Evolutionary conservation across 2,888 invertebrate genomes (phyloP).

Genomic region (Ornithoptera priamus): DNA sequence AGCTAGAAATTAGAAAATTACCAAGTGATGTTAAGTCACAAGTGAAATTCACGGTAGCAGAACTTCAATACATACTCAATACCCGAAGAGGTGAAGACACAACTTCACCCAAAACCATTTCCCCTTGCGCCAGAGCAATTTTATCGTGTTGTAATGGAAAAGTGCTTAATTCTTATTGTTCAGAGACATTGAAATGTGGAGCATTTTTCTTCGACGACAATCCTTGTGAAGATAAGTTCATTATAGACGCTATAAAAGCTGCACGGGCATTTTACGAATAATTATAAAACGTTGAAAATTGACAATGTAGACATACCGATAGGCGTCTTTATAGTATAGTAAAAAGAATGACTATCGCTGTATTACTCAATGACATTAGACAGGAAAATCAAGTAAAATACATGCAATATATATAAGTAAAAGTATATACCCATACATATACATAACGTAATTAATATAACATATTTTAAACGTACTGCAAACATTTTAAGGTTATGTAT

Average conservation of each 20-base stretch:
- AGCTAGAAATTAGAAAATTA: conserved; percentile 35
- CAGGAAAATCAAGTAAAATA: not conserved
- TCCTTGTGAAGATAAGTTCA: conserved; percentile 84
- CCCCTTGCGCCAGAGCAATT: conserved; percentile 87
- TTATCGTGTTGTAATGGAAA: conserved; percentile 84
- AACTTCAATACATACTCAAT: conserved; percentile 56
- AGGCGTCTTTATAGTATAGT: not conserved
- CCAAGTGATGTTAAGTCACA: conserved; percentile 49
- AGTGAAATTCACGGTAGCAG: conserved; percentile 52
- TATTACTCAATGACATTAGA: not conserved
- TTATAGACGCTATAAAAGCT: conserved; percentile 78
- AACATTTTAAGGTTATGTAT: too few relatives aligned
- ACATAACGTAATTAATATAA: too few relatives aligned
- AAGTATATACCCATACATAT: too few relatives aligned
- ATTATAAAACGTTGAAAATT: conserved; percentile 39
- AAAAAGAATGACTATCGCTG: not conserved
- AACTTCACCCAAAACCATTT: conserved; percentile 52
- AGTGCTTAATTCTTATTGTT: conserved; percentile 80
- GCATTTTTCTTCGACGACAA: conserved; percentile 88
- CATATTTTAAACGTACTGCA: too few relatives aligned
- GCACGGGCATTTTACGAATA: conserved; percentile 65
- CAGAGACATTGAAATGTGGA: conserved; percentile 85
- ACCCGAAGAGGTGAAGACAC: conserved; percentile 45
- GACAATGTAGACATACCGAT: not conserved
- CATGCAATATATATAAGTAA: not conserved